phyloP scores from a whole-genome alignment of 2,888 invertebrate species.

The Mechanitis mazaeus region DNA sequence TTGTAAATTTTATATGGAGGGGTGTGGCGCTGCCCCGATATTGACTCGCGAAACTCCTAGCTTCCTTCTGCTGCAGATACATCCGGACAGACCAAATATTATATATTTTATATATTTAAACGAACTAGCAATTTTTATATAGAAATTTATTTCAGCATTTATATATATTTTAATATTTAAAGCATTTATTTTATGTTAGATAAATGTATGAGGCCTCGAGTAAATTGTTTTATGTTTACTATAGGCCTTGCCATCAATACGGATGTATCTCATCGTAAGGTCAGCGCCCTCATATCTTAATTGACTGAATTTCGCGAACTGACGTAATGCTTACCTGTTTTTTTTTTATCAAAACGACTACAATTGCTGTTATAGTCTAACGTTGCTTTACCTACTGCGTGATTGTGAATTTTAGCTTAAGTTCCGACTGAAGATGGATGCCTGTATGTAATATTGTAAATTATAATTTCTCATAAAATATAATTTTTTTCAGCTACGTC shows the following conservation, averaged over 20 bases:
- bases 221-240: slow-evolving; percentile 2
- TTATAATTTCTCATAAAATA: slow-evolving; percentile 79
- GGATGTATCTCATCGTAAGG: slow-evolving; percentile 21
- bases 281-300: slow-evolving; percentile 40
- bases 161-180: neutral
- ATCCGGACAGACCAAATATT: slow-evolving; percentile 17
- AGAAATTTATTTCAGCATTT: slow-evolving; percentile 6
- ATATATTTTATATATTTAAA: slow-evolving; percentile 1
- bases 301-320: slow-evolving; percentile 61
- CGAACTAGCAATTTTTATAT: slow-evolving; percentile 1
- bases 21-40: slow-evolving; percentile 20
- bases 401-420: slow-evolving; percentile 78
- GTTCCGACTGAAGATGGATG: slow-evolving; percentile 78
- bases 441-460: slow-evolving; percentile 78
- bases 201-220: neutral
- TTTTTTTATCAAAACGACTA: slow-evolving; percentile 54
- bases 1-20: slow-evolving; percentile 47
- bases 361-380: slow-evolving; percentile 78
- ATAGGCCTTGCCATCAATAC: neutral
- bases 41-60: slow-evolving; percentile 10
- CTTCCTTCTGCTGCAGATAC: slow-evolving; percentile 13
- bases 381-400: slow-evolving; percentile 78
- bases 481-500: slow-evolving; percentile 77
- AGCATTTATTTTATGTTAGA: slow-evolving; percentile 6
- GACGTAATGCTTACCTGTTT: slow-evolving; percentile 58